phyloP scores from a whole-genome alignment of 2,888 invertebrate genomes.

The Drosophila incognita region DNA sequence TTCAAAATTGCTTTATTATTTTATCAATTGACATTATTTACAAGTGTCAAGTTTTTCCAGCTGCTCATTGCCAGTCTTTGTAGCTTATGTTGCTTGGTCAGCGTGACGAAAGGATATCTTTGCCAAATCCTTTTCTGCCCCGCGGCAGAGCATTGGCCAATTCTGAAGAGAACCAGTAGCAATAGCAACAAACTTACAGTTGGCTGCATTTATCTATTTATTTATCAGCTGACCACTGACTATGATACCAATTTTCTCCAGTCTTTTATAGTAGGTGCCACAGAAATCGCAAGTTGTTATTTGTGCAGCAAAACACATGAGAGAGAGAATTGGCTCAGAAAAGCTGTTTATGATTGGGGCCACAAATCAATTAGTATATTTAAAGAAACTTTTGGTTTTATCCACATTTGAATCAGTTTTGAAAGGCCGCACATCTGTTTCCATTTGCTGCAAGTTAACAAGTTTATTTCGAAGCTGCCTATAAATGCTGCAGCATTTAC shows the following conservation, averaged over 20 bases:
- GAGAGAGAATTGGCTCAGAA: neutral
- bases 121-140: neutral
- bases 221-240: neutral
- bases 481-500: neutral
- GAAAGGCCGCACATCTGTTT: slow-evolving; percentile 1
- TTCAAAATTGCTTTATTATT: neutral
- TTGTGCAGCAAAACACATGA: neutral
- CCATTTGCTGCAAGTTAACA: neutral
- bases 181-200: neutral
- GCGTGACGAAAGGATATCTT: neutral
- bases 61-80: neutral
- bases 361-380: neutral
- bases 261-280: neutral
- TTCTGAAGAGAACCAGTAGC: neutral
- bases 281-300: neutral
- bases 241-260: too few relatives aligned
- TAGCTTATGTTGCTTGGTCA: neutral
- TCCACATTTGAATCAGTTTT: neutral
- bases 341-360: neutral
- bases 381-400: neutral
- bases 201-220: neutral
- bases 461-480: neutral
- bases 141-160: neutral
- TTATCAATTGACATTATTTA: neutral
- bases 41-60: neutral